Evolutionary conservation across 2,888 invertebrate genomes (phyloP), one percentile per base, ranked within the genome.

Genomic region (Xestia sexstrigata): DNA sequence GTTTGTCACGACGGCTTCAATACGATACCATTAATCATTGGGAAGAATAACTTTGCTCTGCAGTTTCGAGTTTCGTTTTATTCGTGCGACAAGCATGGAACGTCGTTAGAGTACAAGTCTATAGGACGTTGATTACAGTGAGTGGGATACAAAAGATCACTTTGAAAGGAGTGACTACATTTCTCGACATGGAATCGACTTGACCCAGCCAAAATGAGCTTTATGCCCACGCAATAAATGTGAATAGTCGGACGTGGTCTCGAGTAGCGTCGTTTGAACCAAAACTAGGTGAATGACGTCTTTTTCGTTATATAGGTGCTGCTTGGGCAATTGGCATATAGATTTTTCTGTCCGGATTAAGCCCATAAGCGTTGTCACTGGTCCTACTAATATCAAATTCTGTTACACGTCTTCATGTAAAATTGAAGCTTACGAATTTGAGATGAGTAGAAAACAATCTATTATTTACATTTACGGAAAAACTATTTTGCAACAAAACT

Each of bases 21-120:
- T 72, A 62, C 65, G 45, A 79, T 72, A 79, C 55, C 70, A 86
- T 86, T 83, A 79, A 79, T 88, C 86, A 88, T 45, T 49, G 60
- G 68, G 26, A 63, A 67, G 26, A 63, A 67, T 82, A 58, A 30
- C 49, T 75, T 63, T 45, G 63, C 55, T 42, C 35, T 77, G 63
- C 3, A 39, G 63, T 70, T 39, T 49, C 20, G 60, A 72, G 11
- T 72, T 60, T 75, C 63, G 47, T 70, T 86, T 69, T 42, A 58
- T 60, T 68, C 23, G 47, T 72, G n/a, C 20, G 42, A 20, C 58
- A 47, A 68, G 42, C 62, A 55, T 74, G 69, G 23, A 52, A 9
- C 30, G 9, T 30, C 23, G 20, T 60, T 65, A 3, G 5, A 58
- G 42, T 62, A 26, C 17, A 55, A 2, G 26, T 47, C 15, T 66